Evolutionary conservation across 2,113 vertebrate species (phyloP).

Genomic region (Turdus rufiventris): DNA sequence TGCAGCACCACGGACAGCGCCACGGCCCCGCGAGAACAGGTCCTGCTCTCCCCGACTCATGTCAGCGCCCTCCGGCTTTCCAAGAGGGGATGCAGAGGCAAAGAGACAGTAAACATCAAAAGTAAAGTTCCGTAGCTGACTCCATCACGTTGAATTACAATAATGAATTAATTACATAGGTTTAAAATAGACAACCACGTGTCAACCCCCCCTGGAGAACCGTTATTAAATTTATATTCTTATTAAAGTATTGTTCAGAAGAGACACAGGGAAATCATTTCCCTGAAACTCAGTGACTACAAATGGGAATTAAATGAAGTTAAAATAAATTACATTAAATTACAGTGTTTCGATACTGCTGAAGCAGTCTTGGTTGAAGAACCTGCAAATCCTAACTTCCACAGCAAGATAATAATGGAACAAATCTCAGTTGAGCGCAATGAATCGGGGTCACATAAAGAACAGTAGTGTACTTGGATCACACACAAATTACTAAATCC

Average conservation of each 20-base stretch:
- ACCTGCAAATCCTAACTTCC: neutral
- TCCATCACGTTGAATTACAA: neutral
- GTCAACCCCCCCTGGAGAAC: neutral
- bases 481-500: neutral
- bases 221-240: neutral
- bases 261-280: neutral
- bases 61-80: no score
- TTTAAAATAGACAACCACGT: neutral
- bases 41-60: neutral
- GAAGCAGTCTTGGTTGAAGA: neutral
- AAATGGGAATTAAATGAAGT: neutral
- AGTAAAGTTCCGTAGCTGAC: neutral
- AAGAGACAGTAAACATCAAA: neutral
- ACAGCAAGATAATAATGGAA: neutral
- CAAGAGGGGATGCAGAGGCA: neutral
- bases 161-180: neutral
- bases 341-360: neutral
- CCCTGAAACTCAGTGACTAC: neutral
- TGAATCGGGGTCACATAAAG: neutral
- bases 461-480: neutral
- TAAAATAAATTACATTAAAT: neutral
- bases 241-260: neutral
- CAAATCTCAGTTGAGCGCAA: neutral
- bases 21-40: fast-evolving
- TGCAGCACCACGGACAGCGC: neutral